Base-by-base conservation (phyloP, 2,113 vertebrate genomes). In the Nipponia nippon region DNA sequence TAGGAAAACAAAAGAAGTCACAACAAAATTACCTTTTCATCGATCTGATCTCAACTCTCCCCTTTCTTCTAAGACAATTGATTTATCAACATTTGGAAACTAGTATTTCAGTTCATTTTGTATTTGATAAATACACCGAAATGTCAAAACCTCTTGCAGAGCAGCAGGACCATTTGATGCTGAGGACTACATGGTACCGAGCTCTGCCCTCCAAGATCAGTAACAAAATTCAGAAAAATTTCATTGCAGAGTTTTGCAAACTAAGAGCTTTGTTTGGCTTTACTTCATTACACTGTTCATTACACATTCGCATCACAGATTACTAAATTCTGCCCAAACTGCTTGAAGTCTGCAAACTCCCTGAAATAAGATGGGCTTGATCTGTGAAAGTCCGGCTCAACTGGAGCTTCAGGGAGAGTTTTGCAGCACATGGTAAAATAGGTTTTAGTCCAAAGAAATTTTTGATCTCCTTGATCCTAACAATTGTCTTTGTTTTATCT, bases 361-460 rank as follows among this genome's bases (percentile, higher is more conserved):
- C 18, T 27, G 20, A 52, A 87, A 83, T 7, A 47, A 75, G 61
- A 40, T 11, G 34, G 42, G 30, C n/a, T 63, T 63, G 29, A 58
- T 58, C 16, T 83, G 13, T 59, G 40, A 40, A 75, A 65, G 34
- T 49, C 25, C 83, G 62, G 11, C 67, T 75, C 46, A 89, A 4
- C 34, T 34, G 22, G 22, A 65, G n/a, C 59, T 59, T 40, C 36
- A 25, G 40, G 50, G 17, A 25, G 23, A 49, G 38, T 42, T 89
- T 59, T 59, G 46, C 6, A 1, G 32, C 32, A 25, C 15, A 40
- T 1, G 5, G 20, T 38, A 80, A 89, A 79, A 59, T 0, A 0
- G 18, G 61, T 11, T 87, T 90, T 65, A 16, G n/a, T 47, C 49
- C 62, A 66, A 69, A 59, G 30, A 87, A 75, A 70, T 23, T 52